Percentiles rank a stretch among this genome's conserved stretches.
These are phyloP conservation scores for Kradibia gibbosae DNA, from an alignment of 1,140 invertebrate species.

Conservation along the genomic window DNA sequence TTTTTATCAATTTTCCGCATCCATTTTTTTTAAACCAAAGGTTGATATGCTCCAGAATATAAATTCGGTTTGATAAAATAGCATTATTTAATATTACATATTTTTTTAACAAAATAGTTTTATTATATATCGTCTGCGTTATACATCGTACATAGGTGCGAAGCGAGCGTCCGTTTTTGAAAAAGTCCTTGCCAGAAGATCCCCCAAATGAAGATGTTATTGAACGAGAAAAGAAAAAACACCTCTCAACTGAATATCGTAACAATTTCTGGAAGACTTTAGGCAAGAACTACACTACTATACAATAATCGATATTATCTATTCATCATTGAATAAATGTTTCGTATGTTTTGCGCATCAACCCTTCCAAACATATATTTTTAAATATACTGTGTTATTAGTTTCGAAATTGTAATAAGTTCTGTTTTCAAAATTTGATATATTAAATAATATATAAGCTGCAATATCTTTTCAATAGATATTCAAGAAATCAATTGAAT, in stretches of 20 bases:
- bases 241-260: constrained; percentile 53
- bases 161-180: constrained; percentile 52
- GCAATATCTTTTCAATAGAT: too few relatives aligned
- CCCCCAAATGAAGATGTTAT: constrained; percentile 55
- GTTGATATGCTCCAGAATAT: background rate
- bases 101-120: constrained; percentile 50
- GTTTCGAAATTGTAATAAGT: too few relatives aligned
- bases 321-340: background rate
- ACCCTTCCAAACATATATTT: constrained; percentile 35
- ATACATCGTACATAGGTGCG: constrained; percentile 53
- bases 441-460: too few relatives aligned
- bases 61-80: background rate
- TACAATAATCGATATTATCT: background rate
- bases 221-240: constrained; percentile 52
- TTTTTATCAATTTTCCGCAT: too few relatives aligned
- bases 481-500: too few relatives aligned
- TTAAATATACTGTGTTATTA: too few relatives aligned
- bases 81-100: background rate
- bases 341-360: background rate
- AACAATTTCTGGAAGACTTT: constrained; percentile 52
- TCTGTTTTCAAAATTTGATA: too few relatives aligned
- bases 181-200: constrained; percentile 48
- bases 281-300: constrained; percentile 36
- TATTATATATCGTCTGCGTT: constrained; percentile 41
- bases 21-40: background rate